phyloP scores from a whole-genome alignment of 2,113 vertebrate species.

The Pyxicephalus adspersus region DNA sequence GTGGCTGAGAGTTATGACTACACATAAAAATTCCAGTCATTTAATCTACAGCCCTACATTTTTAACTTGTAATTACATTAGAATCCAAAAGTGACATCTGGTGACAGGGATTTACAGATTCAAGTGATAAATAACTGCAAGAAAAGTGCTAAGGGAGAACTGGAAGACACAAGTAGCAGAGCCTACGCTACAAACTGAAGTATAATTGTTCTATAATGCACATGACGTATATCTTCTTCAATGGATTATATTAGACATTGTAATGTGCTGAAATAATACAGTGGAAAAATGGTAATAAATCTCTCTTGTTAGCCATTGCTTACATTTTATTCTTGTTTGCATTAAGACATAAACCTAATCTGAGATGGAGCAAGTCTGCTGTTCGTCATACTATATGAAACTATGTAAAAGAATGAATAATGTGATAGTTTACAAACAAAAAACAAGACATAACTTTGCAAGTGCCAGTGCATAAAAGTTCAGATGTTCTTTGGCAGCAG shows the following conservation, averaged over 20 bases:
- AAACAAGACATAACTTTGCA: too few species aligned
- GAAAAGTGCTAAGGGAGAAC: not conserved
- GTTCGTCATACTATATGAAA: too few species aligned
- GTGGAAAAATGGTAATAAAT: constrained; percentile 15
- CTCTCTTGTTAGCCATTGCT: not conserved
- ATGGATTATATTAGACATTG: constrained; percentile 1
- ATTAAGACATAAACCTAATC: not conserved
- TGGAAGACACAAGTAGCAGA: not conserved
- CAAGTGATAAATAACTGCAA: not conserved
- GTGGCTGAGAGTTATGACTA: not conserved
- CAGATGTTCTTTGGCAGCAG: too few species aligned
- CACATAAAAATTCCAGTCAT: not conserved
- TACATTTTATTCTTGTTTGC: constrained; percentile 5
- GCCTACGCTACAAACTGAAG: not conserved
- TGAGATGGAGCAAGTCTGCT: not conserved
- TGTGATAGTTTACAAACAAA: too few species aligned
- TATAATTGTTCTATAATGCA: not conserved
- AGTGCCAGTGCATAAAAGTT: too few species aligned
- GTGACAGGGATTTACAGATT: not conserved
- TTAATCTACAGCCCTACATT: not conserved
- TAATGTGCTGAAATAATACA: not conserved
- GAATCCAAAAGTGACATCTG: not conserved
- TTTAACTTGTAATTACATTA: not conserved
- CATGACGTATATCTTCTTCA: not conserved
- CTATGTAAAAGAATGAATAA: too few species aligned